Conservation (phyloP, 2,113 vertebrate species). For the Ptyas mucosa region DNA sequence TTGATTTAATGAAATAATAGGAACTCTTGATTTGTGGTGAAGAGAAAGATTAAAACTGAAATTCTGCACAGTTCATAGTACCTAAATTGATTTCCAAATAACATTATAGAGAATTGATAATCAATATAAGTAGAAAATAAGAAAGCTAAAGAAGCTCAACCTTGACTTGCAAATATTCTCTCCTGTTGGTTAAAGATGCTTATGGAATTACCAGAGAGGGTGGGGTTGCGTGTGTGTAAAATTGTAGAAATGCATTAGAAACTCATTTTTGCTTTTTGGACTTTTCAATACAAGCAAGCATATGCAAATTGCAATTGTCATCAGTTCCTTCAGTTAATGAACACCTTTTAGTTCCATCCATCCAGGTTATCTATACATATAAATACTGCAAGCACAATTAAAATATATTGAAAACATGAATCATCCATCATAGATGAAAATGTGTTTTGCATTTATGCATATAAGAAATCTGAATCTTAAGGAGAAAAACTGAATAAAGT, state of each 20-base stretch:
- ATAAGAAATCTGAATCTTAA: neutral
- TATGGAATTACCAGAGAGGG: neutral
- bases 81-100: neutral
- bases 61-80: neutral
- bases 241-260: neutral
- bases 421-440: neutral
- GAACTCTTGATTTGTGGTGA: slow-evolving; percentile 13
- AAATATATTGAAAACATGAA: neutral
- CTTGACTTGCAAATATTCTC: neutral
- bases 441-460: neutral
- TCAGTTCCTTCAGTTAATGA: neutral
- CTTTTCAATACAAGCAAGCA: neutral
- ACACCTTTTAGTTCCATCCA: neutral
- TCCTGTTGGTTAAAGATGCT: neutral
- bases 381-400: neutral
- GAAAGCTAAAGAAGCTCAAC: neutral
- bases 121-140: neutral
- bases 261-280: neutral
- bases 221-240: neutral
- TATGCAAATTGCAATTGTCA: neutral
- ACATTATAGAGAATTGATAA: neutral
- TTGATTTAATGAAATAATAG: slow-evolving; percentile 14
- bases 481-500: neutral
- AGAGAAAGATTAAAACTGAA: neutral
- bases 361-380: neutral